Evolutionary conservation across 2,888 invertebrate genomes (phyloP), one percentile per base, ranked within the genome.

Genomic region (Zygaena filipendulae): DNA sequence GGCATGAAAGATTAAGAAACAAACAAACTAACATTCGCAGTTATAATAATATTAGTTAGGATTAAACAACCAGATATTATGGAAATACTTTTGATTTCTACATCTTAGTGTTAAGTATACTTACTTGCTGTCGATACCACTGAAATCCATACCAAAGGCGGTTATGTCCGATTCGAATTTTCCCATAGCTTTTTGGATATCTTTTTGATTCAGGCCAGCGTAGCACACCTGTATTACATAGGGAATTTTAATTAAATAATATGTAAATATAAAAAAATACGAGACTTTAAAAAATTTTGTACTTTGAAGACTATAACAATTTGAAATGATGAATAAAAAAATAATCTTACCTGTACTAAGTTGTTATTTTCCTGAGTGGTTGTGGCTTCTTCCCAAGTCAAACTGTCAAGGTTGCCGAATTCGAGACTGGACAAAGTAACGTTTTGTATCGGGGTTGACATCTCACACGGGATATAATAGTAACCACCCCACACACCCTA

Each of bases 381-480:
- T 11, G 57, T 35, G 0, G 59, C 50, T 59, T 91, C 86, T 3
- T 87, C 56, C 92, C 93, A 93, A 8, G 67, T 74, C 2, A 93
- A 57, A 25, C 85, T 85, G 4, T 87, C 85, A 19, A 92, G 67
- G 49, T 91, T 90, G 13, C 90, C 90, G 29, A 84, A 67, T 0
- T 82, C 72, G 9, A 75, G 48, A 1, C 83, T 82, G 50, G 85
- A 85, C 4, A 85, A 80, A 45, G 77, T 86, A 0, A 84, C 83
- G 52, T 90, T 86, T 26, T 81, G 69, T 22, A 50, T 50, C 1
- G 32, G 38, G 2, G 33, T 32, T 0, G 26, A 29, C 12, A 33
- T 49, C 11, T 36, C 11, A 18, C 37, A 38, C 14, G 51, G 32
- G 3, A 45, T 36, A 13, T 49, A 46, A 30, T 60, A 62, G 26